Evolutionary conservation across 37 sponge, comb jelly and placozoan species (phyloP), one percentile per base, ranked within the genome.

Genomic region (Cliona cf. orientalis): DNA sequence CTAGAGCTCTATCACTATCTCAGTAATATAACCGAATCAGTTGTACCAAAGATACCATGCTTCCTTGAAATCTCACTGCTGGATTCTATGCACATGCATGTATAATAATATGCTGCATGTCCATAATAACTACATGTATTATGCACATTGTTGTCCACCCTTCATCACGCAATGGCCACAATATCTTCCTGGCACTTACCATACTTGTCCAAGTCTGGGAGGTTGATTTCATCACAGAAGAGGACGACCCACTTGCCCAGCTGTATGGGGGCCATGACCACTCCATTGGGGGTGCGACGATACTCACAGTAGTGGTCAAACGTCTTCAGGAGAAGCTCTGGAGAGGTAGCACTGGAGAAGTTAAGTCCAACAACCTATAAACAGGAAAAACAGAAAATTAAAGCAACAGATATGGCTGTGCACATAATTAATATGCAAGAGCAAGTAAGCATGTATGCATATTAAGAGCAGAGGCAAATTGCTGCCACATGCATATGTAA

Each of bases 291-390:
- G 22, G 99, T 98, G 41, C 92, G 69, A 56, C 93, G 45, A 75
- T 94, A 98, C 83, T 98, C 99, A 85, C 99, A 98, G 76, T 98
- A 98, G 33, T 98, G 99, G 53, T 98, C 99, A 79, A 98, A 95
- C 14, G 99, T 98, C 80, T 96, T 98, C 35, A 98, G 77, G 61
- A 98, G 71, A 35, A 98, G 92, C 68, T 98, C 99, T 19, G 96
- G 99, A 42, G 96, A 93, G 3, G 99, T 98, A 3, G 99, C 99
- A 79, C 90, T 86, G 29, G 96, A 96, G 83, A 98, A 98, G 83
- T 98, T 98, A 26, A 98, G 82, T 3, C 99, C 96, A 33, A 96
- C 92, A 59, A 98, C 97, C 95, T 94, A 55, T n/a, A n/a, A n/a
- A n/a, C n/a, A n/a, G n/a, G n/a, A n/a, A 9, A 59, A n/a, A n/a